A percentile compares a stretch with the other conserved stretches of the same genome.
Evolutionary conservation across 2,113 vertebrate genomes (phyloP).

Genomic region (Manacus vitellinus): DNA sequence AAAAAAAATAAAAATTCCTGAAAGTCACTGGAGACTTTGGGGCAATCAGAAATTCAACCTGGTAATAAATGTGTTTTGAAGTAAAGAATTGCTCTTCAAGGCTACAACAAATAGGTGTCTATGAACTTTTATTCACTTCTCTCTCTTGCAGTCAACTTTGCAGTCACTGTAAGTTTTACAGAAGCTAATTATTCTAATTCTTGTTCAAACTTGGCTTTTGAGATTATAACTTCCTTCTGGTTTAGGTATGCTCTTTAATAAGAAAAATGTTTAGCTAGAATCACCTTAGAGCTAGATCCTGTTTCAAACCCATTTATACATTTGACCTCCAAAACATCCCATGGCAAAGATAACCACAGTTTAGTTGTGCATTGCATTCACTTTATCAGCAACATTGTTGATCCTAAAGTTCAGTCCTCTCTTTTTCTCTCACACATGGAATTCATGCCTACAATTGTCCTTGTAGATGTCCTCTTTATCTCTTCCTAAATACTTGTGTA

Average conservation of each 20-base stretch:
- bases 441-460: neutral
- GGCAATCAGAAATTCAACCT: neutral
- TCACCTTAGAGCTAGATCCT: neutral
- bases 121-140: neutral
- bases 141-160: neutral
- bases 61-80: neutral
- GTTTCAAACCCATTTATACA: neutral
- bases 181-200: neutral
- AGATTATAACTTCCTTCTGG: neutral
- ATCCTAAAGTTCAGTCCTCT: neutral
- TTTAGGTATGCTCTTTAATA: neutral
- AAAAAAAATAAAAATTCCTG: neutral
- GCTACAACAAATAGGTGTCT: neutral
- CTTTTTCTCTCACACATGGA: neutral
- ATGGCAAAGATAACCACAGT: neutral
- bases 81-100: neutral
- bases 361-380: neutral
- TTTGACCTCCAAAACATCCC: neutral
- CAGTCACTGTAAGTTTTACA: neutral
- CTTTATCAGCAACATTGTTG: neutral
- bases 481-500: neutral
- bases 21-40: neutral
- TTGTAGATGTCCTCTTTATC: neutral
- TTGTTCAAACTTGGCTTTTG: neutral
- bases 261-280: neutral